Evolutionary conservation across 53 echinoderm and acorn worm species (phyloP).

Genomic region (Zoroaster sp.): DNA sequence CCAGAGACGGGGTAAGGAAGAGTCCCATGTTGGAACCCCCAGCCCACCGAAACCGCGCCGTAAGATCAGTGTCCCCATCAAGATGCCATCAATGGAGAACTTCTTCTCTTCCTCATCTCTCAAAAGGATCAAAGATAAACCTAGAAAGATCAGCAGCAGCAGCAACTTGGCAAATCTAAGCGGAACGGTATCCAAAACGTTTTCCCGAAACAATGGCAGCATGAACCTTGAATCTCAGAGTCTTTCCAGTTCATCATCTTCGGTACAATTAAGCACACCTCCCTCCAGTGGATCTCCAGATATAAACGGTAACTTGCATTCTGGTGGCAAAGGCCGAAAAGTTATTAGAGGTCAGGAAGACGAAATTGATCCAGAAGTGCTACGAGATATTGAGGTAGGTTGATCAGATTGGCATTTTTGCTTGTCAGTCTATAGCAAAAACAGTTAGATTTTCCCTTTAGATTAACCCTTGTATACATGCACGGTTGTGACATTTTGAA

Average conservation of each 20-base stretch:
- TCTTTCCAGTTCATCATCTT: neutral
- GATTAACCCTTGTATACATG: too few species aligned
- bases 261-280: neutral
- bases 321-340: neutral
- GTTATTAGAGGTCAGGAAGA: neutral
- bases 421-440: too few species aligned
- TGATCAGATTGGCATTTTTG: too few species aligned
- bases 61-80: conserved; percentile 45
- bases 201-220: neutral
- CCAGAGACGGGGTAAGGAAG: neutral
- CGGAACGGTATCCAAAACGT: neutral
- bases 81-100: conserved; percentile 45
- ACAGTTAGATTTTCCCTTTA: too few species aligned
- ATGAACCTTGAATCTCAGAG: neutral
- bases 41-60: conserved; percentile 23
- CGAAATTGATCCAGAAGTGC: conserved; percentile 69
- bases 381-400: conserved; percentile 75
- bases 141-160: neutral
- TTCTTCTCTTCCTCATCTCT: neutral
- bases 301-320: conserved; percentile 21
- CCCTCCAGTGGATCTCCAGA: neutral
- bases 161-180: neutral
- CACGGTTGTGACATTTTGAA: too few species aligned
- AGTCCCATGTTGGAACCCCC: neutral
- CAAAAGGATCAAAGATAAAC: neutral